Base-by-base conservation (phyloP, 2,888 invertebrate genomes). In the Cosmopolites sordidus region DNA sequence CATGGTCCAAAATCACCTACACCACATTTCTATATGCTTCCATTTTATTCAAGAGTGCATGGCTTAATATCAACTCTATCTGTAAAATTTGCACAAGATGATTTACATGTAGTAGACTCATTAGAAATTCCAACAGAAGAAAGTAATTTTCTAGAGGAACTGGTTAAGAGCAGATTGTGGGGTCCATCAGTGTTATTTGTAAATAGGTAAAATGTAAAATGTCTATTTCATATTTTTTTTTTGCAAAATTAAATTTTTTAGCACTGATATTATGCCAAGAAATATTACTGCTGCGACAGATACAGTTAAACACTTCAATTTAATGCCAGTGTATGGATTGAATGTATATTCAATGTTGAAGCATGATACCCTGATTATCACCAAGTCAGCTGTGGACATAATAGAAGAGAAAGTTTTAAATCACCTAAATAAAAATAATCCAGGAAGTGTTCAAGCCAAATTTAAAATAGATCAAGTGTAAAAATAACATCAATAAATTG, bases 271-370 rank as follows among this genome's bases (percentile, higher is more conserved):
- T 44, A 90, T 93, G 78, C 91, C 97, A 1, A 78, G 83, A 58
- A 97, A 97, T 69, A 89, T 98, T 58, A 84, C 90, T 40, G 75
- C 83, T 27, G 96, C 97, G 1, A 83, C 87, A 2, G 86, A 90
- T 63, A 62, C 70, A 2, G 77, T 96, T n/a, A 82, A 82, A 30
- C 88, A 92, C 69, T 83, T 94, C 30, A 98, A 92, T 73, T 76
- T 97, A 16, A 94, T 99, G 92, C 99, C 99, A 8, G 86, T 86
- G 0, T 98, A 95, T 76, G 92, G 93, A 66, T 78, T 99, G 12
- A 99, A 99, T 78, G 94, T 96, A 0, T 89, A 88, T 75, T 95
- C 96, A 29, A 95, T 99, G 91, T 72, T 99, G 58, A 99, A 99
- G 76, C 92, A 98, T 73, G 89, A 92, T 58, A 97, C 96, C 0